Conservation (phyloP, 1,140 invertebrate genomes). For the Branchinecta lynchi region DNA sequence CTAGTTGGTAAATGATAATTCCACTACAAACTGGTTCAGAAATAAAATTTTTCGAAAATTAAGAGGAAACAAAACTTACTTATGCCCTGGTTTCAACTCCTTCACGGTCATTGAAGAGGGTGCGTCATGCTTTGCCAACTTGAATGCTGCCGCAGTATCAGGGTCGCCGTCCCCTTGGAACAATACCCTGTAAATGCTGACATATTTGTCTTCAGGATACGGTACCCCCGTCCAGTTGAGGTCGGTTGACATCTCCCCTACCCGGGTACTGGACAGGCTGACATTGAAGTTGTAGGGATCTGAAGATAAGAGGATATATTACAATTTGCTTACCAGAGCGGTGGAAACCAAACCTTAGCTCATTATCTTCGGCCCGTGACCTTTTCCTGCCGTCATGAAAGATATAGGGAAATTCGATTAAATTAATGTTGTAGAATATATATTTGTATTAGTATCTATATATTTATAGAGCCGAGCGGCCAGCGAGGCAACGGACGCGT, state of each 20-base stretch:
- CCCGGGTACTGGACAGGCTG: conserved; percentile 49
- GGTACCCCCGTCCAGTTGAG: conserved; percentile 66
- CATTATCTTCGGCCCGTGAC: too few relatives aligned
- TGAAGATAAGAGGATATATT: conserved; percentile 25
- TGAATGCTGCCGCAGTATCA: conserved; percentile 62
- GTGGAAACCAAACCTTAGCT: too few relatives aligned
- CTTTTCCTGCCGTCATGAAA: too few relatives aligned
- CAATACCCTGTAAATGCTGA: conserved; percentile 73
- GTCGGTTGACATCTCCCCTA: conserved; percentile 56
- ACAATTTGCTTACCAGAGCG: too few relatives aligned
- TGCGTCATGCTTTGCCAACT: conserved; percentile 61
- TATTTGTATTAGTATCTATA: too few relatives aligned
- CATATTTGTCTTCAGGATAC: conserved; percentile 69
- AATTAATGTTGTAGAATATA: too few relatives aligned
- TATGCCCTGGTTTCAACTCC: conserved; percentile 59
- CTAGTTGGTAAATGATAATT: too few relatives aligned
- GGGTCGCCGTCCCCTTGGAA: conserved; percentile 52
- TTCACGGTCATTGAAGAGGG: conserved; percentile 48
- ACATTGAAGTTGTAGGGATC: conserved; percentile 69
- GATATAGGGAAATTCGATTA: too few relatives aligned
- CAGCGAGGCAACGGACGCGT: too few relatives aligned
- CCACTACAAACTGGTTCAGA: too few relatives aligned
- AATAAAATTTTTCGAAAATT: too few relatives aligned
- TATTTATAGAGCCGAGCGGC: too few relatives aligned
- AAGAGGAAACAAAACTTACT: conserved; percentile 28